A percentile compares a stretch with the other conserved stretches of the same genome.
phyloP scores from a whole-genome alignment of 2,113 vertebrate genomes.

The Ciconia boyciana region DNA sequence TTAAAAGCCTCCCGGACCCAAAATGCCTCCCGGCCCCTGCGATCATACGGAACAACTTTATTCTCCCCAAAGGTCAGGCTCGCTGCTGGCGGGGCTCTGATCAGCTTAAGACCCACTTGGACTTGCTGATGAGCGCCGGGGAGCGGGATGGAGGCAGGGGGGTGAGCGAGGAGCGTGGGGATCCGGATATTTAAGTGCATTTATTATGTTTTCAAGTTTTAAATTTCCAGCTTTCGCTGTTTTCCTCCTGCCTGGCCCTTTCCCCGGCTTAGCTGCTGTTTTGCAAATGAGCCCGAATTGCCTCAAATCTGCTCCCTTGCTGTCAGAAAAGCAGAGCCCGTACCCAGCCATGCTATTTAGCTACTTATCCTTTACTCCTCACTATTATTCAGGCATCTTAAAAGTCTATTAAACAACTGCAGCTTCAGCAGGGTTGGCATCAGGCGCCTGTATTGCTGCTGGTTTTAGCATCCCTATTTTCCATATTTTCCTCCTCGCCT shows the following conservation, averaged over 20 bases:
- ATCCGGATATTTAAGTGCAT: not conserved
- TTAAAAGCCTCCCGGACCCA: not conserved
- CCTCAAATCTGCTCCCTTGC: rapidly evolving
- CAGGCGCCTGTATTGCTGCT: not conserved
- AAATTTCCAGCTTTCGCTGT: not conserved
- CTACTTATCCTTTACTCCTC: not conserved
- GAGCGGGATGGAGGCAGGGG: not conserved
- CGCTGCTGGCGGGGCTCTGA: rapidly evolving
- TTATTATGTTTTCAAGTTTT: not conserved
- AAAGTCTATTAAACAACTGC: not conserved
- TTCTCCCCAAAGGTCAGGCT: not conserved
- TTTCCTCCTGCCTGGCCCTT: not conserved
- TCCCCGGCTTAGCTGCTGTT: not conserved
- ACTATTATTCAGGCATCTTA: not conserved
- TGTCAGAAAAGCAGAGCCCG: not conserved
- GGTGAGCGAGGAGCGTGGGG: not conserved
- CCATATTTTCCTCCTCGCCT: not conserved
- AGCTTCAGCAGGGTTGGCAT: not conserved
- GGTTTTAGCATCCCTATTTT: not conserved
- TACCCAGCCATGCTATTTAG: rapidly evolving
- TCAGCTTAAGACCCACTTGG: not conserved
- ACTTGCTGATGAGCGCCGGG: not conserved
- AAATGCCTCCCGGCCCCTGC: rapidly evolving
- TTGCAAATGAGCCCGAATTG: not conserved
- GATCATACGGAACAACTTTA: not conserved